Evolutionary conservation across 2,888 invertebrate species (phyloP).

Genomic region (Drosophila nr. perissopoda): DNA sequence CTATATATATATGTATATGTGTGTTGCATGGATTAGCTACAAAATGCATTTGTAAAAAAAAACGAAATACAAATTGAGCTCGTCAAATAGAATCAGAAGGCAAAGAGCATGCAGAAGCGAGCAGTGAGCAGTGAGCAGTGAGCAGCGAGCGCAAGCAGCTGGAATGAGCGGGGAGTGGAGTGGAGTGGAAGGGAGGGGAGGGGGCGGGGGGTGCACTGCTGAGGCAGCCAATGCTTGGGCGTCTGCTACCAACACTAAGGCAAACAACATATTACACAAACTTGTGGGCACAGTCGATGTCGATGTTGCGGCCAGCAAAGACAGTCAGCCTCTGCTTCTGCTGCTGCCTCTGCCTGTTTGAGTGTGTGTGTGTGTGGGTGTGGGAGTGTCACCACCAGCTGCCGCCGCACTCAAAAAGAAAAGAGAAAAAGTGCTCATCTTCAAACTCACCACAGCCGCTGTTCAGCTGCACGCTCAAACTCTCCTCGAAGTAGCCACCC

Average conservation of each 20-base stretch:
- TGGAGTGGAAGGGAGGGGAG: not conserved
- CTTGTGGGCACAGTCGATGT: slow-evolving; percentile 82
- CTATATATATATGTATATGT: not conserved
- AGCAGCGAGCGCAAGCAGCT: slow-evolving; percentile 26
- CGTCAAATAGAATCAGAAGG: not conserved
- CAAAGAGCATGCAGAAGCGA: slow-evolving; percentile 14
- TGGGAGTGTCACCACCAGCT: slow-evolving; percentile 76
- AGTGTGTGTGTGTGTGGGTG: slow-evolving; percentile 39
- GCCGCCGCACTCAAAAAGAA: slow-evolving; percentile 28
- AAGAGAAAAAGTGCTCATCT: slow-evolving; percentile 46
- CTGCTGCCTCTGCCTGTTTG: slow-evolving; percentile 1
- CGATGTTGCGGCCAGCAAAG: slow-evolving; percentile 71
- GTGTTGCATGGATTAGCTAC: slow-evolving; percentile 17
- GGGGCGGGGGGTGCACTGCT: not conserved
- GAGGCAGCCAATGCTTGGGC: slow-evolving; percentile 64
- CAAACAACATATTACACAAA: slow-evolving; percentile 57
- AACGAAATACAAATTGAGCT: slow-evolving; percentile 41
- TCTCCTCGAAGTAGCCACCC: slow-evolving; percentile 45
- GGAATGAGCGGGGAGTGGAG: not conserved
- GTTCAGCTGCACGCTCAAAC: slow-evolving; percentile 26
- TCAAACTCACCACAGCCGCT: slow-evolving; percentile 57
- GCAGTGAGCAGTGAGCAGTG: slow-evolving; percentile 35
- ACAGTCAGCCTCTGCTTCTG: slow-evolving; percentile 6
- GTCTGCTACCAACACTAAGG: slow-evolving; percentile 46
- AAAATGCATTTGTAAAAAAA: slow-evolving; percentile 26